Conservation (phyloP, 2,113 vertebrate genomes). For the Monopterus albus region DNA sequence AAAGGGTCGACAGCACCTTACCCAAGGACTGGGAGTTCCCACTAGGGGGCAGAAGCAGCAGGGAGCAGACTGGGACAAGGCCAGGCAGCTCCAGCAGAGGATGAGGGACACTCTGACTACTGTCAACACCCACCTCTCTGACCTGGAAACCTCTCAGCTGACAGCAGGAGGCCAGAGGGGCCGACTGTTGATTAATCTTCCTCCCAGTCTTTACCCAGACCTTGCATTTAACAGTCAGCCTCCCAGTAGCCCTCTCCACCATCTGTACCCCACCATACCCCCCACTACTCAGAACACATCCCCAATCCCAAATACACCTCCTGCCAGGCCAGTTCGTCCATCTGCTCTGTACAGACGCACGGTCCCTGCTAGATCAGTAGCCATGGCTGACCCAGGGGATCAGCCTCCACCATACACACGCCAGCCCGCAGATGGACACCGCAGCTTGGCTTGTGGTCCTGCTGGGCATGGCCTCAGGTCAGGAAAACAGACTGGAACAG, state of each 20-base stretch:
- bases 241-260: constrained; percentile 41
- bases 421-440: constrained; percentile 87
- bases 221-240: constrained; percentile 41
- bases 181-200: constrained; percentile 32
- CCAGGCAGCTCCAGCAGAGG: constrained; percentile 88
- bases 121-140: constrained; percentile 78
- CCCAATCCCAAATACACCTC: constrained; percentile 17
- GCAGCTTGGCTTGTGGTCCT: constrained; percentile 83
- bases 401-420: constrained; percentile 92
- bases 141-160: constrained; percentile 74
- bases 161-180: constrained; percentile 19
- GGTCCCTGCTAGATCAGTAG: constrained; percentile 36
- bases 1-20: constrained; percentile 85
- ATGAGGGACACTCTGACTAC: constrained; percentile 88
- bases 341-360: constrained; percentile 21
- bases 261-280: constrained; percentile 84
- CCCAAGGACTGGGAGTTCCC: constrained; percentile 83
- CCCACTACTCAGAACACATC: constrained; percentile 39
- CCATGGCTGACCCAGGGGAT: constrained; percentile 72
- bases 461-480: constrained; percentile 75
- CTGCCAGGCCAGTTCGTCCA: constrained; percentile 67
- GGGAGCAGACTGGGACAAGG: constrained; percentile 85
- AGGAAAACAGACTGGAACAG: constrained; percentile 47
- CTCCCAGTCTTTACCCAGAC: constrained; percentile 54
- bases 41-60: constrained; percentile 66